Conservation (phyloP, 2,113 vertebrate genomes). For the Indicator maculatus region DNA sequence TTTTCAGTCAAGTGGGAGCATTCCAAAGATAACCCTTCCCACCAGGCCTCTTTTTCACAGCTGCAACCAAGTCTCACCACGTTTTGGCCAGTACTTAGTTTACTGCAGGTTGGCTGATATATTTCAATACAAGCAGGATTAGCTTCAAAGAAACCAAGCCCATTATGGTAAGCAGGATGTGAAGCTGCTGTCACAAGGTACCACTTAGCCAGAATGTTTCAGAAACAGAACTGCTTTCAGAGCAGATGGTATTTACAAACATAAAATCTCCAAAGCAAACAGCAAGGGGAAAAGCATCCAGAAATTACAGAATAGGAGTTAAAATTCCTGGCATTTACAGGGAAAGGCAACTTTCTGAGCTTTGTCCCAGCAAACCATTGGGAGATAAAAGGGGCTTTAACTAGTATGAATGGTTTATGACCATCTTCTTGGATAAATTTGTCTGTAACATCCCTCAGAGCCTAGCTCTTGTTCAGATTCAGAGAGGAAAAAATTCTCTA, state of each 20-base stretch:
- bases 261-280: neutral
- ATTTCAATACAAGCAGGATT: neutral
- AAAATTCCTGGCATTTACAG: neutral
- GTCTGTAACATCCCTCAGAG: neutral
- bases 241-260: constrained; percentile 29
- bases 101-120: neutral
- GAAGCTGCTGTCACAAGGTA: constrained; percentile 14
- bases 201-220: neutral
- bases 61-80: neutral
- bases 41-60: neutral
- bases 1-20: neutral
- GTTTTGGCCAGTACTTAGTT: neutral
- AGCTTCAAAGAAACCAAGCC: neutral
- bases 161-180: neutral
- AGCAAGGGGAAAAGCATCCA: neutral
- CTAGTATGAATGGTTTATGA: neutral
- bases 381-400: neutral
- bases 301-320: neutral
- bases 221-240: neutral
- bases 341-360: neutral
- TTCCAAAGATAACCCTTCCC: neutral
- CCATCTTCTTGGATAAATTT: neutral
- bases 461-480: neutral
- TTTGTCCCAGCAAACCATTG: neutral
- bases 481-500: neutral